These are phyloP conservation scores for Ascaphus truei DNA, from an alignment of 2,113 vertebrate genomes.

Conservation along the genomic window DNA sequence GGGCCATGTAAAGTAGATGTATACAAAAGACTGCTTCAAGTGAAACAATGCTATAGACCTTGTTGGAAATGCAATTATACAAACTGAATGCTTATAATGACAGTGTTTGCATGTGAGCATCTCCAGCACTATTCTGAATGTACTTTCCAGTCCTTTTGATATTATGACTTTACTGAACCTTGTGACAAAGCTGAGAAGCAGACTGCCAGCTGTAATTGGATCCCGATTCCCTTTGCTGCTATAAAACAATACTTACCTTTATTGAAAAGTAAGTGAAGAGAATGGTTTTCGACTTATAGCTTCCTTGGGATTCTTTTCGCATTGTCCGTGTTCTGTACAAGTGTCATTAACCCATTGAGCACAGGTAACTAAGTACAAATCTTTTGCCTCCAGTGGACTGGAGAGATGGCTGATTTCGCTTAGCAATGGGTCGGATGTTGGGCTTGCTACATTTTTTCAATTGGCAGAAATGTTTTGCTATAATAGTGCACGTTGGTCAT, in stretches of 20 bases:
- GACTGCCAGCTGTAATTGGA: slow-evolving; percentile 28
- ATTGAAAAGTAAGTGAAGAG: slow-evolving; percentile 31
- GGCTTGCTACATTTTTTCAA: too few relatives aligned
- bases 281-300: slow-evolving; percentile 20
- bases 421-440: too few relatives aligned
- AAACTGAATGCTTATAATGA: too few relatives aligned
- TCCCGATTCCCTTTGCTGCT: slow-evolving; percentile 14
- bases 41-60: too few relatives aligned
- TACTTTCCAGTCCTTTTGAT: not conserved
- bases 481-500: too few relatives aligned
- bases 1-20: too few relatives aligned
- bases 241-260: slow-evolving; percentile 34
- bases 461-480: too few relatives aligned
- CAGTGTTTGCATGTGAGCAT: not conserved
- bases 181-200: slow-evolving; percentile 1
- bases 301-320: slow-evolving; percentile 16
- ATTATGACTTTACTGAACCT: slow-evolving; percentile 4
- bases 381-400: not conserved
- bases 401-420: too few relatives aligned
- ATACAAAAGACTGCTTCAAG: too few relatives aligned
- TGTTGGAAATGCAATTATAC: too few relatives aligned
- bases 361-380: not conserved
- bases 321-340: slow-evolving; percentile 7
- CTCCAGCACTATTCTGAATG: not conserved
- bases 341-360: not conserved